Evolutionary conservation across 2,113 vertebrate species (phyloP).

Genomic region (Microtus oregoni): DNA sequence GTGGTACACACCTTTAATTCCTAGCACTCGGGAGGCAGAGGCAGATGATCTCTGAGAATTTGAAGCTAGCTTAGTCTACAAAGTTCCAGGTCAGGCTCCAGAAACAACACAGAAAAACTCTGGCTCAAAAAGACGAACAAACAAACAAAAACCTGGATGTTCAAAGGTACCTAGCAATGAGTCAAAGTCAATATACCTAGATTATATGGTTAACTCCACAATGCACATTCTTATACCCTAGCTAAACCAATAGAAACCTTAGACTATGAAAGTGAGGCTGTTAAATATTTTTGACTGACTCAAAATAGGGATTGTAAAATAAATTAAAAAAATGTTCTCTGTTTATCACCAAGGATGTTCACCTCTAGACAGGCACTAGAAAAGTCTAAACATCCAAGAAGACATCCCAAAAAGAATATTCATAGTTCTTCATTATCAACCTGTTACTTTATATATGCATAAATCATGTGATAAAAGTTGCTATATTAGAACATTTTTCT

Average conservation of each 20-base stretch:
- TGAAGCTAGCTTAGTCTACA: not conserved
- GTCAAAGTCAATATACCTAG: not conserved
- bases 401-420: rapidly evolving
- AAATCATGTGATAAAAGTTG: conserved; percentile 26
- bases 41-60: not conserved
- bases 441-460: conserved; percentile 66
- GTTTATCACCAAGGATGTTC: not conserved
- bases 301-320: not conserved
- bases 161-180: not conserved
- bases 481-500: conserved; percentile 71
- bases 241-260: not conserved
- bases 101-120: not conserved
- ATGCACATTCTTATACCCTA: not conserved
- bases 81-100: not conserved
- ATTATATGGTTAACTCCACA: not conserved
- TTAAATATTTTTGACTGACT: not conserved
- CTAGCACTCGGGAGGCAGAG: too few species aligned
- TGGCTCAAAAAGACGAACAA: not conserved
- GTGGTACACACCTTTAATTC: not conserved
- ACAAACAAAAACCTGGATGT: not conserved
- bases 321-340: not conserved
- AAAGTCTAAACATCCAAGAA: rapidly evolving
- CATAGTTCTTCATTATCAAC: conserved; percentile 32
- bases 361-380: too few species aligned
- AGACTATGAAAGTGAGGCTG: not conserved